Conservation (phyloP, 2,888 invertebrate genomes). For the Helobdella robusta region DNA sequence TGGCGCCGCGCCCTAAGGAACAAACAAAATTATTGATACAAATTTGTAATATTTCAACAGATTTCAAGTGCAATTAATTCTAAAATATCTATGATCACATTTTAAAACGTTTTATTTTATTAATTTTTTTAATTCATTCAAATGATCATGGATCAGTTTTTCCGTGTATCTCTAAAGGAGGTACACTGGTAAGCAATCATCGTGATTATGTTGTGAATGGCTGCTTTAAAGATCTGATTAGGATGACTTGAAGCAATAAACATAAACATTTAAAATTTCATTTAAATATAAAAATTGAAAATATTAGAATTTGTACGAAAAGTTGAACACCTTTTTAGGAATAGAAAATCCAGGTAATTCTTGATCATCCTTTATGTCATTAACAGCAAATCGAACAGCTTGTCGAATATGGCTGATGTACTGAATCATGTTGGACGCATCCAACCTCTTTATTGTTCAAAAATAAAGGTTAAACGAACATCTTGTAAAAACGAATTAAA, state of each 20-base stretch:
- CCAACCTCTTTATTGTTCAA: conserved; percentile 59
- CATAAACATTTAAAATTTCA: neutral
- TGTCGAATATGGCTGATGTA: conserved; percentile 82
- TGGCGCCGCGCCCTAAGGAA: conserved; percentile 71
- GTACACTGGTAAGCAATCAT: no score
- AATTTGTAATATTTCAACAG: neutral
- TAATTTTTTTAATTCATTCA: no score
- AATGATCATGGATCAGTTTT: no score
- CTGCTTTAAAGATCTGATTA: neutral
- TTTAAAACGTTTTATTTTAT: no score
- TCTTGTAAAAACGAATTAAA: neutral
- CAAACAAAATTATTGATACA: neutral
- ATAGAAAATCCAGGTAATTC: conserved; percentile 83
- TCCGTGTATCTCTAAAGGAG: no score
- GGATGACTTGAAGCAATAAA: neutral
- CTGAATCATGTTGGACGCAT: conserved; percentile 70
- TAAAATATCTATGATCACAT: no score
- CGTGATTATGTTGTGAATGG: no score
- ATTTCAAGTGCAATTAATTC: no score
- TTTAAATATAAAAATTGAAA: neutral
- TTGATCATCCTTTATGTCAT: conserved; percentile 64
- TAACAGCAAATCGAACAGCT: conserved; percentile 78
- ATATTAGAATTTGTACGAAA: neutral
- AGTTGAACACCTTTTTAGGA: conserved; percentile 55
- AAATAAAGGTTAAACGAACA: neutral